Conservation (phyloP, 2,888 invertebrate species). For the Polyommatus iphigenia region DNA sequence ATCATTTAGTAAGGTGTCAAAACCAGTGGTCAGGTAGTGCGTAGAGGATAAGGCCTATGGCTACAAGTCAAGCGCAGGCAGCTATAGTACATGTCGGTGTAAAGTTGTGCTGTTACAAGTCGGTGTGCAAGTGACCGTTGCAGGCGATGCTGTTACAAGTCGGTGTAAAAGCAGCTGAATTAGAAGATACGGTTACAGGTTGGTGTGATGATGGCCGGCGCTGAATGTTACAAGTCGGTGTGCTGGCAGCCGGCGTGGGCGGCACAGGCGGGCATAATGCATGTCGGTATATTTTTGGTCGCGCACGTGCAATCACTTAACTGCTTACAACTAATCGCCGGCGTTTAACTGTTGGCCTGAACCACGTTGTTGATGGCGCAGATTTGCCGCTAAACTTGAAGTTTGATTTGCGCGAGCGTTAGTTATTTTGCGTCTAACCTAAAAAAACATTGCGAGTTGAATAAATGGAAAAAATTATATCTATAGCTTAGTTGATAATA, state of each 20-base stretch:
- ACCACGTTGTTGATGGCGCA: neutral
- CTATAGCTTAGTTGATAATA: no score
- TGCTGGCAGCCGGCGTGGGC: neutral
- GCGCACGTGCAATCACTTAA: constrained; percentile 51
- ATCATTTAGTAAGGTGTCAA: no score
- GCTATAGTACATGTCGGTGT: no score
- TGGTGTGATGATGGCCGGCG: neutral
- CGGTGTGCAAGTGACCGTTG: neutral
- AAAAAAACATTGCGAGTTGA: no score
- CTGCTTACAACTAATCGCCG: constrained; percentile 37
- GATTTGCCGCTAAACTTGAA: neutral
- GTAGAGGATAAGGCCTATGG: no score
- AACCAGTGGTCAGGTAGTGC: no score
- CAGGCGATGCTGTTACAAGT: no score
- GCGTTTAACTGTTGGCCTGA: constrained; percentile 27
- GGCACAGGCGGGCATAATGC: neutral
- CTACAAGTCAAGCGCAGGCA: no score
- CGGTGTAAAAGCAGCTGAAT: no score
- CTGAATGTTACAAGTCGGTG: neutral
- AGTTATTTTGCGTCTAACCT: neutral
- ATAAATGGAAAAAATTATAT: no score
- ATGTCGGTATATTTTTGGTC: constrained; percentile 52
- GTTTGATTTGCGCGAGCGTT: neutral
- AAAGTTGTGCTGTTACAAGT: no score
- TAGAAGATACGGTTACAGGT: neutral